Evolutionary conservation across 2,888 invertebrate species (phyloP).

Genomic region (Colostygia pectinataria): DNA sequence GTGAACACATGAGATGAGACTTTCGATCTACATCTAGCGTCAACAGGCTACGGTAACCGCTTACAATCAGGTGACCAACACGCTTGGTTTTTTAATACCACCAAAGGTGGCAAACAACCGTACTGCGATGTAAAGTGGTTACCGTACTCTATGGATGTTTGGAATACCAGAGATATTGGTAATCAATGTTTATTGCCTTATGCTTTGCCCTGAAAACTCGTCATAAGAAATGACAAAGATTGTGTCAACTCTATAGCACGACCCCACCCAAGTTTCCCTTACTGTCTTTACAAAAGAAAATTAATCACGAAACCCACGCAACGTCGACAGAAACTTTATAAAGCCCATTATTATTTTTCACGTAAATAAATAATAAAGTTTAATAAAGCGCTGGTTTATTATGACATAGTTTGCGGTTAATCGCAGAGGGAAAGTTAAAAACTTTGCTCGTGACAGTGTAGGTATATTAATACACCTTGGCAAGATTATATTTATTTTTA

Average conservation of each 20-base stretch:
- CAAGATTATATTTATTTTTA: constrained; percentile 1
- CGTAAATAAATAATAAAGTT: constrained; percentile 31
- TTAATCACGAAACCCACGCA: constrained; percentile 27
- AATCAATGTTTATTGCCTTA: no score
- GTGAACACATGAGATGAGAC: no score
- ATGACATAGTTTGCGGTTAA: constrained; percentile 25
- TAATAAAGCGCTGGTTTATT: constrained; percentile 24
- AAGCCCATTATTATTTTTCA: constrained; percentile 27
- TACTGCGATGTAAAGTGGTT: no score
- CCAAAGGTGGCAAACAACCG: no score
- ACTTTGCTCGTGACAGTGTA: constrained; percentile 26
- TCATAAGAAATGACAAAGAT: neutral
- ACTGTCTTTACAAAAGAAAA: constrained; percentile 16
- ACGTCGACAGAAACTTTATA: constrained; percentile 22
- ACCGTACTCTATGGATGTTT: no score
- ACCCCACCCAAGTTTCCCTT: neutral
- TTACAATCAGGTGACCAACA: no score
- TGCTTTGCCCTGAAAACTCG: no score
- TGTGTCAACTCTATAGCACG: neutral
- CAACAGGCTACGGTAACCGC: no score
- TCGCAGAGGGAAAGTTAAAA: constrained; percentile 22
- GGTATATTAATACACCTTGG: no score
- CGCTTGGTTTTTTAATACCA: no score
- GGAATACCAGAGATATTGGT: no score
- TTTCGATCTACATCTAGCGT: no score